Evolutionary conservation across 2,888 invertebrate species (phyloP), one percentile per base, ranked within the genome.

Genomic region (Drosophila nr. perissopoda): DNA sequence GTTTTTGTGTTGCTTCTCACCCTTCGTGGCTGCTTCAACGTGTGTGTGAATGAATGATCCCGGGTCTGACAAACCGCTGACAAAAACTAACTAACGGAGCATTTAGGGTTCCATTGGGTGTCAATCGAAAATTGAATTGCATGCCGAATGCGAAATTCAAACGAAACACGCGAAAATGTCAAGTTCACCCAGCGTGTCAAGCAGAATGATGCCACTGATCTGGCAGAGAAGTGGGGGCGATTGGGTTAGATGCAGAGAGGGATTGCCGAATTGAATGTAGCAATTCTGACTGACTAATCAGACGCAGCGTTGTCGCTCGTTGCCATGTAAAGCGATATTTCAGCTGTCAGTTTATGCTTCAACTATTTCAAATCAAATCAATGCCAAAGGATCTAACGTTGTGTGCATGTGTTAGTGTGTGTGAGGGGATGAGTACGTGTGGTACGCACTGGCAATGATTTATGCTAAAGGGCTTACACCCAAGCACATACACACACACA

Each of bases 291-390:
- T 82, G 78, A 87, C 87, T 84, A 87, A 84, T 84, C 87, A 84
- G 87, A 82, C 73, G 83, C 73, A 73, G 69, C 78, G 82, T 69
- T 74, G 78, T 72, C 78, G 73, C 72, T 81, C 69, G 65, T 60
- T 78, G 75, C 67, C 78, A 83, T 86, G 88, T 86, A 88, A 86
- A 86, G 63, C 83, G 88, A 86, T 88, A 86, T 86, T 86, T 86
- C 86, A 86, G 78, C 88, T 86, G 85, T 88, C 85, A 86, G 73
- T 88, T 86, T 83, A 88, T 86, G 85, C 82, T 82, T 83, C 83
- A 86, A 83, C 85, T 86, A 86, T 88, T 86, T 78, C 80, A 80
- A 86, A 86, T 86, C 85, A 86, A 86, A 86, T 86, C 85, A 88
- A 88, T 83, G 82, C 80, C 83, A 85, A 79, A 83, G 83, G 74